Evolutionary conservation across 2,113 vertebrate genomes (phyloP).

Genomic region (Mungos mungo): DNA sequence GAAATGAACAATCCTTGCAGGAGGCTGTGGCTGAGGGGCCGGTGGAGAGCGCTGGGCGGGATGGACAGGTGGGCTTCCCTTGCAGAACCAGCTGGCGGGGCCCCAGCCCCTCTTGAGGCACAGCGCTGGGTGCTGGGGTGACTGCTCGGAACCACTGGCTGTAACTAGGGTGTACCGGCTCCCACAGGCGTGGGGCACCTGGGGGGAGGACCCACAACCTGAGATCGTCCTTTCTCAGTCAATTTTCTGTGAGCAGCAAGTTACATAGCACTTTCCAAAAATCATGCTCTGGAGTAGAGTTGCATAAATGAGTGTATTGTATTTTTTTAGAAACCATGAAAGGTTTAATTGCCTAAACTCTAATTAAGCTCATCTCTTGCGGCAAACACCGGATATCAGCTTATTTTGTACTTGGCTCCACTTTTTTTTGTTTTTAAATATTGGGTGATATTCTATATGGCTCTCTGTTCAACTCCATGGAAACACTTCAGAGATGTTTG

Average conservation of each 20-base stretch:
- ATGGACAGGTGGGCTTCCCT: neutral
- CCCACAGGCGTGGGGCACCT: slow-evolving; percentile 55
- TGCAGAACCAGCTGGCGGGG: neutral
- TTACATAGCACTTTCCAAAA: slow-evolving; percentile 82
- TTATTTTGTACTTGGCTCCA: slow-evolving; percentile 81
- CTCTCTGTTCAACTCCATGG: neutral
- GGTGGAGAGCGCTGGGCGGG: neutral
- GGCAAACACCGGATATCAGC: slow-evolving; percentile 82
- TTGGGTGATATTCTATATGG: slow-evolving; percentile 29
- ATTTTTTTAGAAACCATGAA: slow-evolving; percentile 81
- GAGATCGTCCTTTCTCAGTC: slow-evolving; percentile 72
- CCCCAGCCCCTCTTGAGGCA: rapidly evolving
- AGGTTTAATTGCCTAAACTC: slow-evolving; percentile 84
- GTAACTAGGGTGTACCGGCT: too few species aligned
- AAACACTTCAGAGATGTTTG: neutral
- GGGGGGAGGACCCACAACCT: slow-evolving; percentile 63
- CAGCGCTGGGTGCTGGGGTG: neutral
- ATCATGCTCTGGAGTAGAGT: slow-evolving; percentile 78
- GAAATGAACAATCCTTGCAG: neutral
- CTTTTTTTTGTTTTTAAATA: slow-evolving; percentile 78
- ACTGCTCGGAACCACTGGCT: neutral
- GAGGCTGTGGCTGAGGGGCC: neutral
- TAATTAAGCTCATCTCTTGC: slow-evolving; percentile 84
- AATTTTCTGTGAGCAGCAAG: slow-evolving; percentile 75
- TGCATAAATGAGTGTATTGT: slow-evolving; percentile 82